Base-by-base conservation (phyloP, 2,888 invertebrate genomes). In the Heliconius aoede region DNA sequence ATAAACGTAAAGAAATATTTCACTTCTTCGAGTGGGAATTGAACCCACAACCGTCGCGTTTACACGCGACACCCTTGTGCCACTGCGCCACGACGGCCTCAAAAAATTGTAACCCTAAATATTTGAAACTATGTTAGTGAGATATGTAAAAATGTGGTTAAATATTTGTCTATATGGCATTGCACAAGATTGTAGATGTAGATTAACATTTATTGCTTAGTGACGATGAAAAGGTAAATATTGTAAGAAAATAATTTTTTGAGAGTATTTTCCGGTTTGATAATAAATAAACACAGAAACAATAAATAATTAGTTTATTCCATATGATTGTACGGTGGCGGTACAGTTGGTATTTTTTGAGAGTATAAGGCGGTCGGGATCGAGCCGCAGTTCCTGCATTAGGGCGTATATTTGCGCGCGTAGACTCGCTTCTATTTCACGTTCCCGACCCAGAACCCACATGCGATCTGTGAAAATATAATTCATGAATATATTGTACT, bases 291-390 rank as follows among this genome's bases (percentile, higher is more conserved):
- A 69, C 28, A 11, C 36, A 51, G 26, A 64, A n/a, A 28, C 18
- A 73, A 75, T 76, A 79, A 79, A 76, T 64, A 72, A 60, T 74
- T 76, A 74, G 21, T 80, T 73, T 78, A 80, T 76, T 76, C 74
- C 74, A 76, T 76, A 78, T 51, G 64, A 61, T 73, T 74, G 64
- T 30, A 72, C 79, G 69, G 73, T n/a, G 21, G 51, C 55, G 73
- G 91, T 90, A 88, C 97, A 97, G 86, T 96, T 95, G 82, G 91
- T 93, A 88, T 96, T 96, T 89, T 96, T 96, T 83, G 97, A 95
- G 79, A 97, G 91, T 81, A 96, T 95, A 80, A 97, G 95, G 81
- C 97, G 93, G 86, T 97, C 96, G 18, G 96, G 95, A 89, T 97
- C 96, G 9, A 97, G 91, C 18, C 94, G 92, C 76, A 95, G 90